Conservation (phyloP, 2,113 vertebrate genomes). For the Pseudolaguvia tuberculata region DNA sequence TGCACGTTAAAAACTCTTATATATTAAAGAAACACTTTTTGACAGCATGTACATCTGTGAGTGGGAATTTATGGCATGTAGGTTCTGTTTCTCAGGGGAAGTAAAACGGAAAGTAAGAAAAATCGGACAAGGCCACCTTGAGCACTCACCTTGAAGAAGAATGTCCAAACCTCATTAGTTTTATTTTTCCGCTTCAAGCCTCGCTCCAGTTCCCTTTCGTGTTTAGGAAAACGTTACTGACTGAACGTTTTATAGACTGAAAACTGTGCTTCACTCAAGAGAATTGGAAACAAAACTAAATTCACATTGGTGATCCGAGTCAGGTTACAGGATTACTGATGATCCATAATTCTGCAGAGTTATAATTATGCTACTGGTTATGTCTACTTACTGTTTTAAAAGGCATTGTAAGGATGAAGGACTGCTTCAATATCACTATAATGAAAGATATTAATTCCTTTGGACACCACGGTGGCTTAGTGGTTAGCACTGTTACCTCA, state of each 20-base stretch:
- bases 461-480: too few species aligned
- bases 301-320: background rate
- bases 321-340: background rate
- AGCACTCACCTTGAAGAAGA: constrained; percentile 36
- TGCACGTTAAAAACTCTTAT: too few species aligned
- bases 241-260: background rate
- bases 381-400: background rate
- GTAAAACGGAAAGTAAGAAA: constrained; percentile 23
- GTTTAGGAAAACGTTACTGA: constrained; percentile 9
- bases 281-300: too few species aligned
- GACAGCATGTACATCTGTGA: constrained; percentile 31
- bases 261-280: background rate
- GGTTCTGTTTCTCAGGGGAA: constrained; percentile 15
- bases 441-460: background rate
- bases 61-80: constrained; percentile 27
- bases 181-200: background rate
- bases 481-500: too few species aligned
- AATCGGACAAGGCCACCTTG: constrained; percentile 38
- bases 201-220: background rate
- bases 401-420: background rate
- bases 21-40: too few species aligned
- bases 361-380: background rate
- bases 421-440: background rate
- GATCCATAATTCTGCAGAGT: background rate
- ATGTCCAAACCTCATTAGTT: constrained; percentile 32